phyloP scores from a whole-genome alignment of 1,140 invertebrate genomes.

The Berghia stephanieae region DNA sequence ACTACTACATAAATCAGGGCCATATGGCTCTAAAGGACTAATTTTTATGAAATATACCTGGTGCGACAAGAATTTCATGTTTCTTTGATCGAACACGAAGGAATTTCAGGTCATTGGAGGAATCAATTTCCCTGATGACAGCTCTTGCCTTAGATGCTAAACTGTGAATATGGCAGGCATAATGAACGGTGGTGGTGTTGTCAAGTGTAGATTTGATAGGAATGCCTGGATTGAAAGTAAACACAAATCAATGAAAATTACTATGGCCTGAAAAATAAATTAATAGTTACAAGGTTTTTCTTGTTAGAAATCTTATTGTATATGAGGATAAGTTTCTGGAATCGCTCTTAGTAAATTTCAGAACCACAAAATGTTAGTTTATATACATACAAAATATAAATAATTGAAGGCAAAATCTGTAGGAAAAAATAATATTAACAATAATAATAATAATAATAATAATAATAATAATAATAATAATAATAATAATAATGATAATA shows the following conservation, averaged over 20 bases:
- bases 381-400: too few species aligned
- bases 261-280: background rate
- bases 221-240: constrained; percentile 71
- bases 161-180: constrained; percentile 92
- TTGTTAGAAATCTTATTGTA: too few species aligned
- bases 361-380: too few species aligned
- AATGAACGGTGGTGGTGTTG: constrained; percentile 93
- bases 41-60: constrained; percentile 69
- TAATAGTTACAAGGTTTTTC: background rate
- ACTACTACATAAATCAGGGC: too few species aligned
- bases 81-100: constrained; percentile 94
- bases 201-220: constrained; percentile 96
- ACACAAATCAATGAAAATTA: background rate
- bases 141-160: constrained; percentile 91
- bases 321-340: too few species aligned
- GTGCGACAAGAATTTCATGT: constrained; percentile 98
- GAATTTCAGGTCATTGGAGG: constrained; percentile 96
- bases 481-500: too few species aligned
- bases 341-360: too few species aligned
- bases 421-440: too few species aligned
- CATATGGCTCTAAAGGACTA: too few species aligned
- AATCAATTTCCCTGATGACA: constrained; percentile 94
- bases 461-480: too few species aligned
- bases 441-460: too few species aligned
- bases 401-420: too few species aligned